Conservation (phyloP, 1,140 invertebrate genomes). For the Brachystomella parvula region DNA sequence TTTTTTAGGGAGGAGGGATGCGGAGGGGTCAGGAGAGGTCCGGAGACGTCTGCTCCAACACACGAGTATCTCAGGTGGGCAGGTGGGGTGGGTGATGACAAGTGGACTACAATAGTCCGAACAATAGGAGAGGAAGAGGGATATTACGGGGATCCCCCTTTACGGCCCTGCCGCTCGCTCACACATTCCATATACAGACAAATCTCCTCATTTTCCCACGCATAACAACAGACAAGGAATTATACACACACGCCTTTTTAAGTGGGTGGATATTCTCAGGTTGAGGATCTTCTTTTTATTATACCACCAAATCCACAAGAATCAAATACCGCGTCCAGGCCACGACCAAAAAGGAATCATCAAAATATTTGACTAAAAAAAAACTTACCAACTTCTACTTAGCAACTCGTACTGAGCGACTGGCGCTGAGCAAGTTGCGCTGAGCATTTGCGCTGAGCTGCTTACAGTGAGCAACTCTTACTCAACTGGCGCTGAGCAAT, state of each 20-base stretch:
- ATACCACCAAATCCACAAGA: no score
- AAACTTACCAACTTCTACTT: no score
- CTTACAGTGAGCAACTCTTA: no score
- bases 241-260: slow-evolving; percentile 12
- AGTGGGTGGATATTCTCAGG: neutral
- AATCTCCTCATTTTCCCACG: slow-evolving; percentile 6
- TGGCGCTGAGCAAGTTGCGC: no score
- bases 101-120: neutral
- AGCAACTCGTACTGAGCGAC: no score
- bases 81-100: slow-evolving; percentile 4
- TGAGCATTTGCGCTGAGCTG: no score
- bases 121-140: slow-evolving; percentile 1
- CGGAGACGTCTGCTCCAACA: neutral
- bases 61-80: neutral
- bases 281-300: neutral
- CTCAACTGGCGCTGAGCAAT: no score
- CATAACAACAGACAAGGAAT: slow-evolving; percentile 5
- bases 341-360: no score
- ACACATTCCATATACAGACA: slow-evolving; percentile 3
- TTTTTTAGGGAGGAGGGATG: neutral
- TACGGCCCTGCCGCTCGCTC: neutral
- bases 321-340: no score
- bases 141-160: neutral
- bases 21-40: slow-evolving; percentile 4
- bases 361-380: no score